These are phyloP conservation scores for Cathartes aura DNA, from an alignment of 2,113 vertebrate genomes.

Conservation along the genomic window DNA sequence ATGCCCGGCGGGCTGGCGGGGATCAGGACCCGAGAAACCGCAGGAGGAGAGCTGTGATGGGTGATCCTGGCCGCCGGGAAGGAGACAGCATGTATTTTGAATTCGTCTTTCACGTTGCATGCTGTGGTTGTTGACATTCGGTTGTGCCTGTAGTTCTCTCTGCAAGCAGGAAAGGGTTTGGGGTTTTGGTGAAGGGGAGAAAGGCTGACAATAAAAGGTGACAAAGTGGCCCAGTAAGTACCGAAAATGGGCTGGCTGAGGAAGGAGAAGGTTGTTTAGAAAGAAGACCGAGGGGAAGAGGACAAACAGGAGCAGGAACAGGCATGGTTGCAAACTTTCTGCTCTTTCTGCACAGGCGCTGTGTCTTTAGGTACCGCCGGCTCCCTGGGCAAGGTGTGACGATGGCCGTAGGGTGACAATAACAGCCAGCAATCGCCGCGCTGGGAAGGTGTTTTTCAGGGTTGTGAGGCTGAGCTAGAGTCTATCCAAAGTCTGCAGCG, in stretches of 20 bases:
- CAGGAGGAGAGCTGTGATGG: neutral
- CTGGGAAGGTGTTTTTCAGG: neutral
- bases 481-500: neutral
- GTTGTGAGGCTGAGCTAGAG: neutral
- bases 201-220: neutral
- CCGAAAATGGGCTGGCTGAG: neutral
- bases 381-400: neutral
- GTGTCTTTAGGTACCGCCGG: neutral
- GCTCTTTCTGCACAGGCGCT: neutral
- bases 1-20: neutral
- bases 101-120: neutral
- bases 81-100: neutral
- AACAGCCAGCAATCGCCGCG: neutral
- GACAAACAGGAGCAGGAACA: neutral
- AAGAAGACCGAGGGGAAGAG: neutral
- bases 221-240: neutral
- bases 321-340: neutral
- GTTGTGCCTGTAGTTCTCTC: neutral
- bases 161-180: slow-evolving; percentile 47
- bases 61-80: neutral
- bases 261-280: neutral
- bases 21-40: neutral
- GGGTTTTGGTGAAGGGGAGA: slow-evolving; percentile 3
- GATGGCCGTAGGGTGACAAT: fast-evolving
- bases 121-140: neutral